Percentiles rank a stretch among this genome's conserved stretches.
Conservation (phyloP, 2,113 vertebrate species). For the Pseudopipra pipra region DNA sequence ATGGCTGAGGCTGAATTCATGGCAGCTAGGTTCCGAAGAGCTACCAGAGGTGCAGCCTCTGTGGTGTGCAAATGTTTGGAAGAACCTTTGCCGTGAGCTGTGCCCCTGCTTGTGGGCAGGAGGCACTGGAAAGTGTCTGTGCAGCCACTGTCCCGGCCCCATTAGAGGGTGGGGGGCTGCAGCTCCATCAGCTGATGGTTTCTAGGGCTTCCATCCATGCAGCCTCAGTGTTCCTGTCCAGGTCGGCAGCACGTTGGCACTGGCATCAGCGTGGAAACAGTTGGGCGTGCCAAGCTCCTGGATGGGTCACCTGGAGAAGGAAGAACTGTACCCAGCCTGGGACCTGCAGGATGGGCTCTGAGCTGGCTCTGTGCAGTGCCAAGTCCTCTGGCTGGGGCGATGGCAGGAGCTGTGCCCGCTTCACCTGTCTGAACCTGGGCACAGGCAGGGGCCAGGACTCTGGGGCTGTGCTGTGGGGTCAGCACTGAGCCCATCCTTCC, state of each 20-base stretch:
- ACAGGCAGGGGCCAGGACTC: neutral
- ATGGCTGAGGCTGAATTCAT: neutral
- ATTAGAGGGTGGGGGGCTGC: neutral
- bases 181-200: neutral
- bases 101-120: rapidly evolving
- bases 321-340: rapidly evolving
- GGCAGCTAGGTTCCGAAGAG: neutral
- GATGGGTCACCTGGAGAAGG: neutral
- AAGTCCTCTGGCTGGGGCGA: neutral
- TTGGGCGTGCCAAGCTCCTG: rapidly evolving
- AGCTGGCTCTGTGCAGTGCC: neutral
- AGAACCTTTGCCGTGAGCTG: neutral
- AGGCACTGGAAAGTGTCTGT: neutral
- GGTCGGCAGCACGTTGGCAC: rapidly evolving
- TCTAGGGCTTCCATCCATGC: neutral
- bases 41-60: neutral
- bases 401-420: neutral
- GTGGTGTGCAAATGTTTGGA: neutral
- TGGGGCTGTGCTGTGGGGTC: neutral
- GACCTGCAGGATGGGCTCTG: neutral
- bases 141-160: rapidly evolving
- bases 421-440: neutral
- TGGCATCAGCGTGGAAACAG: rapidly evolving
- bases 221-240: neutral
- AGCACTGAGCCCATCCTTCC: rapidly evolving